Conservation (phyloP, 2,113 vertebrate species). For the Thamnaconus septentrionalis region DNA sequence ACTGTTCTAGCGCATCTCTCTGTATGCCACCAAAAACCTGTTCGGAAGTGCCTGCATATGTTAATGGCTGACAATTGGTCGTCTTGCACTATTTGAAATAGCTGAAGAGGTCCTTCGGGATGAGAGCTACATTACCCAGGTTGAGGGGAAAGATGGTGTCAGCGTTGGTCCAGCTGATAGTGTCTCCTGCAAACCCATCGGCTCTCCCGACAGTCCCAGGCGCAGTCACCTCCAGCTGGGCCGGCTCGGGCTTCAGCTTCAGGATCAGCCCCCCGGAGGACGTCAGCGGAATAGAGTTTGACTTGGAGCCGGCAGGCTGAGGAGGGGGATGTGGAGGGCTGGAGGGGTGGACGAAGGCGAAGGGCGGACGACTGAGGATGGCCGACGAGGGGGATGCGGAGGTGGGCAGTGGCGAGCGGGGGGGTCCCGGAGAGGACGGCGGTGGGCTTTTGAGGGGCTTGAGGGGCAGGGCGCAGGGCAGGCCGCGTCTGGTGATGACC, state of each 20-base stretch:
- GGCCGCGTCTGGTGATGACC: conserved; percentile 74
- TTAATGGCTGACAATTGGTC: too few relatives aligned
- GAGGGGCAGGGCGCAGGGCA: conserved; percentile 73
- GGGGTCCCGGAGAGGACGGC: conserved; percentile 65
- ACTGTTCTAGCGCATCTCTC: too few relatives aligned
- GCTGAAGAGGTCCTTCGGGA: too few relatives aligned
- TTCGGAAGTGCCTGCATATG: too few relatives aligned
- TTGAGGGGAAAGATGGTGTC: conserved; percentile 72
- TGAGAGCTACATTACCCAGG: conserved; percentile 55
- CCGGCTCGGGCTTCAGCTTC: conserved; percentile 77
- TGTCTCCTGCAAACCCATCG: conserved; percentile 46
- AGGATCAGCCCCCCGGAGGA: conserved; percentile 51
- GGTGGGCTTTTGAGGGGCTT: conserved; percentile 71
- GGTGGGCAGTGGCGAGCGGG: conserved; percentile 60
- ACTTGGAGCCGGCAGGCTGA: conserved; percentile 61
- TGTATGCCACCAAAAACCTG: too few relatives aligned
- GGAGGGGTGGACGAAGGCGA: conserved; percentile 64
- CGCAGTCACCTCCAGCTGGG: conserved; percentile 74
- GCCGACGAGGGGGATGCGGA: conserved; percentile 64
- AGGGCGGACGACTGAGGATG: conserved; percentile 64
- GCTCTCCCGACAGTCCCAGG: conserved; percentile 36
- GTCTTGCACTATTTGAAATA: too few relatives aligned
- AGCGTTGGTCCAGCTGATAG: conserved; percentile 61
- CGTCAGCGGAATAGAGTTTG: conserved; percentile 33
- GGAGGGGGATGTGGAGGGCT: conserved; percentile 58